Evolutionary conservation across 2,113 vertebrate genomes (phyloP).

Genomic region (Stigmatopora argus): DNA sequence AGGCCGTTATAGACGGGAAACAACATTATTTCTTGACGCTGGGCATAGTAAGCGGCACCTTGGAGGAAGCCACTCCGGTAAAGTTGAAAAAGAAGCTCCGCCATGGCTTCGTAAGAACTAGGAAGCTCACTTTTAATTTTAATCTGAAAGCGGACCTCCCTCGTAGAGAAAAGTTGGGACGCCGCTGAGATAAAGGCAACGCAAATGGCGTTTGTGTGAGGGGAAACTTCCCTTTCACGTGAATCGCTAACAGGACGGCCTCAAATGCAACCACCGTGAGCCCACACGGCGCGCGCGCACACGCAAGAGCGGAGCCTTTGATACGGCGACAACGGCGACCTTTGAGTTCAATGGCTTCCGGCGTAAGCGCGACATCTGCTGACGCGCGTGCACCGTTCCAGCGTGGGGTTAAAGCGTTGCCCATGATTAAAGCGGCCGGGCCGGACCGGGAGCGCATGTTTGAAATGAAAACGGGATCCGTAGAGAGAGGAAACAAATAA

Average conservation of each 20-base stretch:
- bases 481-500: not conserved
- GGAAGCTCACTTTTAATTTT: too few relatives aligned
- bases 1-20: not conserved
- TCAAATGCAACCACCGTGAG: constrained; percentile 2
- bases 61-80: not conserved
- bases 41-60: not conserved
- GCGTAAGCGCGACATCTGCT: constrained; percentile 3
- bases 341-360: constrained; percentile 40
- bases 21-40: not conserved
- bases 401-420: not conserved
- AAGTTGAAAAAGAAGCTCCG: not conserved
- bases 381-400: not conserved
- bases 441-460: not conserved
- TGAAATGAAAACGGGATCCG: not conserved
- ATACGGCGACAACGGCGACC: constrained; percentile 49
- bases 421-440: not conserved
- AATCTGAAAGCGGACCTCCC: too few relatives aligned
- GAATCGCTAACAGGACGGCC: constrained; percentile 39
- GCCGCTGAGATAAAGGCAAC: too few relatives aligned
- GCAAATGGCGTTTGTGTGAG: constrained; percentile 2
- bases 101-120: too few relatives aligned
- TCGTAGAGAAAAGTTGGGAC: too few relatives aligned
- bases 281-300: constrained; percentile 8
- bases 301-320: constrained; percentile 20
- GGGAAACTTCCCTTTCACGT: constrained; percentile 31